Percentiles rank a stretch among this genome's conserved stretches.
Evolutionary conservation across 2,797 vertebrate genomes (phyloP).

Genomic region (Galagoides demidoff): DNA sequence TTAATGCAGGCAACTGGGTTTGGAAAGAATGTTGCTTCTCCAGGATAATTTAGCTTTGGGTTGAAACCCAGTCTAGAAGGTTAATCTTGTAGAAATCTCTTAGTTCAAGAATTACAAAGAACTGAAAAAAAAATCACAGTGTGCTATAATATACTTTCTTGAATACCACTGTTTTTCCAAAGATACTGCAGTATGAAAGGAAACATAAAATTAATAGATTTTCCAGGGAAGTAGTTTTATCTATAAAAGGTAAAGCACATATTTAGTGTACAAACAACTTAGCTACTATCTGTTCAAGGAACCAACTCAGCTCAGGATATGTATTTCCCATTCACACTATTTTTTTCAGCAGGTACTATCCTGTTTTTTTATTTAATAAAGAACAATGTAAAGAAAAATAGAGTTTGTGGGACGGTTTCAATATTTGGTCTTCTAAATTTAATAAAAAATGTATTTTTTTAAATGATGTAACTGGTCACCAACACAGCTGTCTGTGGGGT

Average conservation of each 20-base stretch:
- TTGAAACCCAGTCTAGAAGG: conserved; percentile 31
- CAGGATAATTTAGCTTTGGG: conserved; percentile 38
- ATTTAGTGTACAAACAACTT: neutral
- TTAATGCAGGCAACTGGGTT: neutral
- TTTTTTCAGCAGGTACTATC: neutral
- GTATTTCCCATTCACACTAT: neutral
- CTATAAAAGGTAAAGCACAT: neutral
- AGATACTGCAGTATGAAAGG: neutral
- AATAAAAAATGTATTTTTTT: neutral
- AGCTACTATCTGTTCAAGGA: neutral
- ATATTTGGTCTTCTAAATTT: neutral
- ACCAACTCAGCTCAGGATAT: neutral
- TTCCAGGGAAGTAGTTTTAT: neutral
- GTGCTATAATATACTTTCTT: neutral
- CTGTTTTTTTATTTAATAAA: neutral
- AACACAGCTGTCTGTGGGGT: rapidly evolving
- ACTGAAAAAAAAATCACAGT: neutral
- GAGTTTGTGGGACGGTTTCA: neutral
- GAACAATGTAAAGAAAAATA: neutral
- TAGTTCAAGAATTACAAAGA: conserved; percentile 19
- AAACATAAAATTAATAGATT: neutral
- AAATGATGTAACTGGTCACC: neutral
- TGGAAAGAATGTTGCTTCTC: conserved; percentile 32
- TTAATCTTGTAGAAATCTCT: conserved; percentile 16
- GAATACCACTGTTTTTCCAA: neutral